A percentile compares a stretch with the other conserved stretches of the same genome.
These are phyloP conservation scores for Takifugu bimaculatus DNA, from an alignment of 2,113 vertebrate genomes.

Conservation along the genomic window DNA sequence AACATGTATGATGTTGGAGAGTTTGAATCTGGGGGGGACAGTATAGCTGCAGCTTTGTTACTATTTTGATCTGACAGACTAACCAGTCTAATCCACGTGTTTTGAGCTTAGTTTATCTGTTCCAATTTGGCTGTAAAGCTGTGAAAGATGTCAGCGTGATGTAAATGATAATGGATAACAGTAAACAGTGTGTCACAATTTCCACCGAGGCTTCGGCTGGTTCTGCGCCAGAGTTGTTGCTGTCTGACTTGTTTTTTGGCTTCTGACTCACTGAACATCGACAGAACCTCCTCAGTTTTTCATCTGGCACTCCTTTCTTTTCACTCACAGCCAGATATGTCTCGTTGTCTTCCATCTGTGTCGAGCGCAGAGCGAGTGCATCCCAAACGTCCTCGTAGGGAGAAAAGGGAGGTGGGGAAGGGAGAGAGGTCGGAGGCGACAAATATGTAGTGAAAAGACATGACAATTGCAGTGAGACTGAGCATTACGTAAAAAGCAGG, in stretches of 20 bases:
- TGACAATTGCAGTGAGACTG: background rate
- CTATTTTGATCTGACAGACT: too few relatives aligned
- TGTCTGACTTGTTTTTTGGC: background rate
- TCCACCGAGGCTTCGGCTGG: background rate
- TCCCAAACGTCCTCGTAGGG: background rate
- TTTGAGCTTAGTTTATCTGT: too few relatives aligned
- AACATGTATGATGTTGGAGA: too few relatives aligned
- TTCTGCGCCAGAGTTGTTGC: background rate
- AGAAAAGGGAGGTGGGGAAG: conserved; percentile 8
- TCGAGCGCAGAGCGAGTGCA: conserved; percentile 1
- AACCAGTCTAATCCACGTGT: too few relatives aligned
- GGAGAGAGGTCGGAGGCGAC: conserved; percentile 2
- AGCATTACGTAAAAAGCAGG: conserved; percentile 14
- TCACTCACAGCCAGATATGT: too few relatives aligned
- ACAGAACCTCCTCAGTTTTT: conserved; percentile 2
- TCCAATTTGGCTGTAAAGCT: background rate
- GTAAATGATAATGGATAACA: background rate
- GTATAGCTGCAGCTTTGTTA: too few relatives aligned
- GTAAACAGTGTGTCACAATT: background rate
- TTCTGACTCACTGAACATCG: conserved; percentile 13
- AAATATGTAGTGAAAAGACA: background rate
- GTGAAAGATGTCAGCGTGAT: background rate
- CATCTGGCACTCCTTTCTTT: too few relatives aligned
- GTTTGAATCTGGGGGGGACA: too few relatives aligned
- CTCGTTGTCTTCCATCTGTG: background rate